These are phyloP conservation scores for Myiothlypis coronata DNA, from an alignment of 2,797 vertebrate genomes.

Conservation along the genomic window DNA sequence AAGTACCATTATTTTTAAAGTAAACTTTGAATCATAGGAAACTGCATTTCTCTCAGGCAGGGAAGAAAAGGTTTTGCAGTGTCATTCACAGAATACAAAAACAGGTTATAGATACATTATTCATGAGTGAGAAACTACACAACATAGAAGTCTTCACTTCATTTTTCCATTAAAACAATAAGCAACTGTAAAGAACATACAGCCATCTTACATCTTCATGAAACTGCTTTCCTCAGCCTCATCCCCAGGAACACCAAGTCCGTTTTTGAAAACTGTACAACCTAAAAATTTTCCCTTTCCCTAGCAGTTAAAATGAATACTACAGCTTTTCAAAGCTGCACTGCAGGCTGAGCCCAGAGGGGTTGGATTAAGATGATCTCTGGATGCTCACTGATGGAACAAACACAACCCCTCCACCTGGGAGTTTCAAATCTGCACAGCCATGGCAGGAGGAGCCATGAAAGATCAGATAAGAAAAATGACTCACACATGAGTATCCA, in stretches of 20 bases:
- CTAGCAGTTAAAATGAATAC: background rate
- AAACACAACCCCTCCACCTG: background rate
- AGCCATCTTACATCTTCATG: background rate
- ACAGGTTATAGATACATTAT: background rate
- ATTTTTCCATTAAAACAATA: background rate
- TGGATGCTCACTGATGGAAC: background rate
- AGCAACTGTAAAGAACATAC: background rate
- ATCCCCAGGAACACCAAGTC: background rate
- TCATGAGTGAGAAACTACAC: background rate
- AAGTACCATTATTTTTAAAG: background rate
- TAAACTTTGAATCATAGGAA: background rate
- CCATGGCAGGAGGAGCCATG: background rate
- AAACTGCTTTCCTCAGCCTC: background rate
- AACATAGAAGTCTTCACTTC: background rate
- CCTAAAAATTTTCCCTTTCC: background rate
- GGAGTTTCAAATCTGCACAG: background rate
- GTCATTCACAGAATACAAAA: background rate
- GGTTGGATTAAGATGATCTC: background rate
- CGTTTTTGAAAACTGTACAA: background rate
- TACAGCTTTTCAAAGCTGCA: background rate
- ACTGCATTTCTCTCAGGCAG: background rate
- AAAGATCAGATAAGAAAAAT: background rate
- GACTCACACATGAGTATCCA: background rate
- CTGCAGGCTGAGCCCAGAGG: background rate
- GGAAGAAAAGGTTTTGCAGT: background rate